These are phyloP conservation scores for Tryphoninae sp. DNA, from an alignment of 2,888 invertebrate genomes.

Conservation along the genomic window DNA sequence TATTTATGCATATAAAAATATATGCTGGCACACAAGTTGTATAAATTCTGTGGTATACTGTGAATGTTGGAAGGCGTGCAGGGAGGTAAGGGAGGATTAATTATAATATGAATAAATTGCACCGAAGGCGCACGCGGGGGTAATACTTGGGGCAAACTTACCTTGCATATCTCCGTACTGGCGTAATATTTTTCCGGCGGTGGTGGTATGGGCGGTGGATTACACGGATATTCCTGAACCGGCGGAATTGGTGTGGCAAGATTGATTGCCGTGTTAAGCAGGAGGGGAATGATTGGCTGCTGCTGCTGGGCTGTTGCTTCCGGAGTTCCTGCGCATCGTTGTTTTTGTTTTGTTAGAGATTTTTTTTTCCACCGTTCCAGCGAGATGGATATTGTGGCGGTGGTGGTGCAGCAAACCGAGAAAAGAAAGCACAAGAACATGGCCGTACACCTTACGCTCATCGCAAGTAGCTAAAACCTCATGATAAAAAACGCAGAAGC, in stretches of 20 bases:
- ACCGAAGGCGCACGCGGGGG: conserved; percentile 30
- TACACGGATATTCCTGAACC: conserved; percentile 78
- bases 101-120: conserved; percentile 64
- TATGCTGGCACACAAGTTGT: conserved; percentile 8
- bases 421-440: conserved; percentile 43
- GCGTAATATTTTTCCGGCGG: conserved; percentile 88
- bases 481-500: conserved; percentile 21
- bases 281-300: conserved; percentile 78
- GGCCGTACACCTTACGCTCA: conserved; percentile 39
- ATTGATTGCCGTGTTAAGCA: conserved; percentile 79
- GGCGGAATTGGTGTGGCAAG: conserved; percentile 78
- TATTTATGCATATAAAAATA: conserved; percentile 14
- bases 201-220: conserved; percentile 86
- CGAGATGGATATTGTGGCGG: conserved; percentile 5
- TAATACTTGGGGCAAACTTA: conserved; percentile 69
- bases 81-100: conserved; percentile 52
- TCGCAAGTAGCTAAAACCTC: conserved; percentile 16
- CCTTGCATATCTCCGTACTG: conserved; percentile 85
- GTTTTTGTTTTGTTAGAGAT: conserved; percentile 13
- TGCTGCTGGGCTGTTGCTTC: conserved; percentile 68
- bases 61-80: conserved; percentile 24
- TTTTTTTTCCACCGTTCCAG: conserved; percentile 27
- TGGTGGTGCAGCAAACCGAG: conserved; percentile 27
- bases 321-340: conserved; percentile 71
- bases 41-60: conserved; percentile 5